Evolutionary conservation across 2,888 invertebrate genomes (phyloP), one percentile per base, ranked within the genome.

Genomic region (Micoletzkya japonica): DNA sequence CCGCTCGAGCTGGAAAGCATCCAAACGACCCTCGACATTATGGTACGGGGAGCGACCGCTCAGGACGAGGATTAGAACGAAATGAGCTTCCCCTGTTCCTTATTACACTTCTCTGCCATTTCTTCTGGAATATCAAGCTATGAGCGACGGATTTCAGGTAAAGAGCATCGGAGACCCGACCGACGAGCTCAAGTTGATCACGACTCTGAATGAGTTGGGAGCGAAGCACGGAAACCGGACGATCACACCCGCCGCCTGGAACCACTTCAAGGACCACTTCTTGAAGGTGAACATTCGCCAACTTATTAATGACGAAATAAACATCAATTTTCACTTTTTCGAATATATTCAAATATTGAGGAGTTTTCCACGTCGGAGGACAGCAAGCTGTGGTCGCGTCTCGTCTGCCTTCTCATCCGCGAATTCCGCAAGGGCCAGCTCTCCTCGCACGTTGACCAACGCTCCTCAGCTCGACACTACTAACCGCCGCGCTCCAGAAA

Each of bases 381-480:
- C 54, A n/a, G 17, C 24, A n/a, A 20, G 10, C 54, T 66, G 20
- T 66, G 66, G 66, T 44, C 66, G 7, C 24, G 54, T 14, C 49
- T 66, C 54, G 32, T 66, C 17, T 66, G 66, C 2, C 6, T 66
- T 1, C 50, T 66, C 10, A 66, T 66, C 66, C n/a, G 32, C 20
- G 66, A 66, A 36, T 66, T 66, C 66, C 66, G 66, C 10, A 59
- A 59, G 59, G 32, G 59, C 30, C 59, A 59, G 34, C 36, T 30
- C 10, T 10, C 30, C 14, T 17, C 36, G 32, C 30, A 7, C 10
- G 59, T 17, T 26, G 59, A 34, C 6, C 59, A 34, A 14, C 17
- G 59, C 17, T 36, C 36, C 14, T 24, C 56, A 10, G 44, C 44
- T 44, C 10, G 44, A 44, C 20, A 20, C 44, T n/a, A n/a, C n/a